Percentiles rank a stretch among this genome's conserved stretches.
Evolutionary conservation across 1,140 invertebrate genomes (phyloP).

Genomic region (Orussus abietinus): DNA sequence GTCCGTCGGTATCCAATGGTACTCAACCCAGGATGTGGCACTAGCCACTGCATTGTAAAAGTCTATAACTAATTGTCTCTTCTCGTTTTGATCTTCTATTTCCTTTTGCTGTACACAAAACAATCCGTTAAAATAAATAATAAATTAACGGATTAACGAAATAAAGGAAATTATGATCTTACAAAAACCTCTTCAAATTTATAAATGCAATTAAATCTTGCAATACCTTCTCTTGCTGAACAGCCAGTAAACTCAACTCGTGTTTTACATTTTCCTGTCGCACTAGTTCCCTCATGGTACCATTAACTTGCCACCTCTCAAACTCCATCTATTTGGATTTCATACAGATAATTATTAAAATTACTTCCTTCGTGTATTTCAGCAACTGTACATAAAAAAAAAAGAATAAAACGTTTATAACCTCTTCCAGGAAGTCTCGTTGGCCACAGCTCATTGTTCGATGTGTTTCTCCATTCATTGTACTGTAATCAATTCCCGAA

Average conservation of each 20-base stretch:
- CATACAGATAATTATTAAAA: slow-evolving; percentile 14
- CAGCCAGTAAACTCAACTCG: slow-evolving; percentile 42
- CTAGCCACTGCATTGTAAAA: slow-evolving; percentile 38
- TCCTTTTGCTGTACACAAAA: slow-evolving; percentile 47
- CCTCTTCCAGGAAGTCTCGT: slow-evolving; percentile 43
- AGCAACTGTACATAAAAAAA: not conserved
- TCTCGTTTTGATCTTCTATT: slow-evolving; percentile 50
- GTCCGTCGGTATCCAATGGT: slow-evolving; percentile 53
- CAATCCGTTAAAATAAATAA: slow-evolving; percentile 9
- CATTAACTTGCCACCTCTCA: slow-evolving; percentile 42
- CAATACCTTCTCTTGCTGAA: slow-evolving; percentile 44
- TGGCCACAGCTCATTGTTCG: slow-evolving; percentile 45
- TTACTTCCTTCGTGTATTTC: not conserved
- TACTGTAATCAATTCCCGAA: slow-evolving; percentile 31
- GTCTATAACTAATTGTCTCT: slow-evolving; percentile 43
- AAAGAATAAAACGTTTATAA: slow-evolving; percentile 11
- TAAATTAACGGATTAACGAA: not conserved
- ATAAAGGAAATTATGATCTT: slow-evolving; percentile 1
- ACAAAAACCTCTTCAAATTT: slow-evolving; percentile 1
- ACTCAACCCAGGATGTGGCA: slow-evolving; percentile 28
- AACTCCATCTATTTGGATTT: slow-evolving; percentile 39
- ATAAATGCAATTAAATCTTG: slow-evolving; percentile 1
- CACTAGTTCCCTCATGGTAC: slow-evolving; percentile 39
- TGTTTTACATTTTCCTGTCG: slow-evolving; percentile 44
- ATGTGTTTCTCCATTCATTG: slow-evolving; percentile 43